Base-by-base conservation (phyloP, 2,113 vertebrate species). In the Tenebrosternarchus preto region DNA sequence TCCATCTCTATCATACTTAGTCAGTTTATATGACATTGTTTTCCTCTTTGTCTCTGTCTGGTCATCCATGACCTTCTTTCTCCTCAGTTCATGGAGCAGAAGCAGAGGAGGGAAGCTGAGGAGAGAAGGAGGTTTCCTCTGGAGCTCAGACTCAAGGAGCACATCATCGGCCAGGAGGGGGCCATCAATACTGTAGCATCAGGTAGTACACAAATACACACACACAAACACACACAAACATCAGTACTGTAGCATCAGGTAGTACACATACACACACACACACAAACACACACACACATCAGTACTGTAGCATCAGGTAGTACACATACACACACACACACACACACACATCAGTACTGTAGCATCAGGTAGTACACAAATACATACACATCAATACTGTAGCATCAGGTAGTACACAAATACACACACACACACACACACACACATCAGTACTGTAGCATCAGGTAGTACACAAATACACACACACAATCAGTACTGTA, bases 101-200 rank as follows among this genome's bases (percentile, higher is more conserved):
- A 96, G 88, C 92, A 86, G 77, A 89, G 88, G 71, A 90, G 91
- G 16, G 96, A 98, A 74, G 83, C 95, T 0, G 95, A 95, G 83
- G 95, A 98, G 72, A 93, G 96, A 50, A 94, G 97, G 56, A 90
- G 94, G 72, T 99, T 98, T 63, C 97, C 97, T 0, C 91, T 99
- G 86, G 97, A 99, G 90, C 94, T 94, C 73, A 92, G 96, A 53
- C 93, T 98, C 20, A 95, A 93, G 81, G 96, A 99, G 81, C 94
- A 98, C 83, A 98, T 99, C 89, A 95, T 98, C 0, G 96, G 97
- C 4, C 97, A 99, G 88, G 96, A 99, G 91, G 95, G 92, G 0
- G 96, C 96, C 77, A 99, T 99, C 29, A 93, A 95, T 27, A 97
- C 94, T 0, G 97, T 99, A 55, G 96, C 96, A 63, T 96, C 96